These are phyloP conservation scores for Lasiurus cinereus DNA, from an alignment of 2,113 vertebrate species.

Conservation along the genomic window DNA sequence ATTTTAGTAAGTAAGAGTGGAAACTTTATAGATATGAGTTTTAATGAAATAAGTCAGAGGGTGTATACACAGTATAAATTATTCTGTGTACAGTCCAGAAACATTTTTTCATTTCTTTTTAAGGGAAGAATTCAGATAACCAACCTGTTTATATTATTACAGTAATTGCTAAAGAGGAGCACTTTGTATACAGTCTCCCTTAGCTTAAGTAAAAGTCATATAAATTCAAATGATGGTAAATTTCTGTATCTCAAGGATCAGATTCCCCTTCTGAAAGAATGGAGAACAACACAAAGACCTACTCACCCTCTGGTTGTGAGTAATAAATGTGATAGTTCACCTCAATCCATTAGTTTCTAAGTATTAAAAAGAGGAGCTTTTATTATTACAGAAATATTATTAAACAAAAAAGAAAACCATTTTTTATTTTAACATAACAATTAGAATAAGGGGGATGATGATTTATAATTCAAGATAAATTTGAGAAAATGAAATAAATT, in stretches of 20 bases:
- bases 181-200: not conserved
- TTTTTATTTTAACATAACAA: slow-evolving; percentile 40
- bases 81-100: not conserved
- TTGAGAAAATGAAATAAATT: slow-evolving; percentile 56
- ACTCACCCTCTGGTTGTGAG: not conserved
- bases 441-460: not conserved
- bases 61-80: not conserved
- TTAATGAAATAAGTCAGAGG: slow-evolving; percentile 54
- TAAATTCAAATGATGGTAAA: slow-evolving; percentile 11
- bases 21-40: not conserved
- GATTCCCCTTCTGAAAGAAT: not conserved
- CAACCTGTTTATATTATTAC: not conserved
- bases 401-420: slow-evolving; percentile 20
- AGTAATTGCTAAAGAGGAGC: not conserved
- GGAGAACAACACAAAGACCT: not conserved
- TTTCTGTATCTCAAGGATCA: not conserved
- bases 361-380: not conserved
- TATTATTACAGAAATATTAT: slow-evolving; percentile 34
- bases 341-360: not conserved
- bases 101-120: slow-evolving; percentile 41
- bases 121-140: not conserved
- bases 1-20: not conserved
- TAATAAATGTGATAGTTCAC: not conserved
- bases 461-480: not conserved
- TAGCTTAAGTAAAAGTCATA: slow-evolving; percentile 25